phyloP scores from a whole-genome alignment of 2,797 vertebrate genomes.

The Coracias cyanogaster region DNA sequence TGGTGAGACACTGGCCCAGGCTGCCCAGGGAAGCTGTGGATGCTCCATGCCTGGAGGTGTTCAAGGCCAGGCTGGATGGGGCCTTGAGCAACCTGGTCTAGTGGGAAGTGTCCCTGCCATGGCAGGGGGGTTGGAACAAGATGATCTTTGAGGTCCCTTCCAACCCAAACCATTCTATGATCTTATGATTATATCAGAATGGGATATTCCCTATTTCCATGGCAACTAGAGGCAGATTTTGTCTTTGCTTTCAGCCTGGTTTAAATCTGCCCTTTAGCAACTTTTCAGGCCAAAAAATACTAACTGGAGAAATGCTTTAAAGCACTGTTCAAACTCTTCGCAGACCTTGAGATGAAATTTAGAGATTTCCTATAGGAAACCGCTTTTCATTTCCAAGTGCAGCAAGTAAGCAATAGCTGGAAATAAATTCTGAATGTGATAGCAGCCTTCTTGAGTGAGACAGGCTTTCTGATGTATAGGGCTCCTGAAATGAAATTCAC shows the following conservation, averaged over 20 bases:
- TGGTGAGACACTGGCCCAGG: too few relatives aligned
- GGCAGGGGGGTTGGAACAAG: too few relatives aligned
- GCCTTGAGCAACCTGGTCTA: too few relatives aligned
- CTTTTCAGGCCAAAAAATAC: background rate
- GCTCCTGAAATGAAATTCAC: background rate
- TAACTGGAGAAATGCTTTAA: background rate
- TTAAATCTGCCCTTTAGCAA: background rate
- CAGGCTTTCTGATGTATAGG: background rate
- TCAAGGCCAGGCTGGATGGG: too few relatives aligned
- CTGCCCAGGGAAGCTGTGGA: too few relatives aligned
- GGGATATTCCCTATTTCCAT: background rate
- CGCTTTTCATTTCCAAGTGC: background rate
- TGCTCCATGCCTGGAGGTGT: too few relatives aligned
- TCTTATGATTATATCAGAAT: background rate
- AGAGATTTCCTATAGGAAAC: background rate
- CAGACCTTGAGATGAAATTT: background rate
- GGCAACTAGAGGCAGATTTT: background rate
- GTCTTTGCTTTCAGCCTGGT: background rate
- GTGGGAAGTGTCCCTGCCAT: too few relatives aligned
- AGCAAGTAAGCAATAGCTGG: background rate
- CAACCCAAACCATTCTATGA: too few relatives aligned
- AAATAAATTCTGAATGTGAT: background rate
- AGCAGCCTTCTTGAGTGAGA: background rate
- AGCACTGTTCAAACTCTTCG: background rate
- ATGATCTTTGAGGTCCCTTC: too few relatives aligned